Evolutionary conservation across 2,888 invertebrate species (phyloP).

Genomic region (Oegoconia quadripuncta): DNA sequence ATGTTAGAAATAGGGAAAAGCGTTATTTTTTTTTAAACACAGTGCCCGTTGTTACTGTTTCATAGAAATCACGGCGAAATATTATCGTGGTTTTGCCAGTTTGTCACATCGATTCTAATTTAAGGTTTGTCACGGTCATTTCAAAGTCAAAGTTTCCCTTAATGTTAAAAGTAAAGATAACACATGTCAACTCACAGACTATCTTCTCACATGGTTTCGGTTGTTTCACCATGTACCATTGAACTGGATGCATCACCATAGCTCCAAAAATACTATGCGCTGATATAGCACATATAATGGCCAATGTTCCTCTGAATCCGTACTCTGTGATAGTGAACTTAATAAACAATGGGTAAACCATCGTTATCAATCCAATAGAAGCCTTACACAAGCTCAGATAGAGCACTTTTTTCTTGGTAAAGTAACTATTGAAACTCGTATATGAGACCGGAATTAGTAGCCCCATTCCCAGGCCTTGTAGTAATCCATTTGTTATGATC

Average conservation of each 20-base stretch:
- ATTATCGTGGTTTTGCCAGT: too few species aligned
- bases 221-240: slow-evolving; percentile 82
- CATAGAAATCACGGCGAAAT: too few species aligned
- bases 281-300: slow-evolving; percentile 83
- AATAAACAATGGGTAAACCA: slow-evolving; percentile 83
- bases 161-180: not conserved
- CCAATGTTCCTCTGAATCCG: slow-evolving; percentile 86
- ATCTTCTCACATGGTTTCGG: slow-evolving; percentile 60
- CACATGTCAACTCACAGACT: slow-evolving; percentile 56
- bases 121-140: too few species aligned
- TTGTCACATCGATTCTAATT: too few species aligned
- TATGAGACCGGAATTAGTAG: slow-evolving; percentile 85
- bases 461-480: slow-evolving; percentile 84
- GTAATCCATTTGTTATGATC: slow-evolving; percentile 81
- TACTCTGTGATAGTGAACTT: slow-evolving; percentile 81
- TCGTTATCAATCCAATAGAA: slow-evolving; percentile 82
- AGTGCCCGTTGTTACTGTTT: too few species aligned
- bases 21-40: too few species aligned
- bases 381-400: slow-evolving; percentile 86
- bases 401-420: slow-evolving; percentile 83
- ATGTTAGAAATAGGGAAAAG: too few species aligned
- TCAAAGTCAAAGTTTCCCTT: too few species aligned
- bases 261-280: slow-evolving; percentile 84
- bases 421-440: slow-evolving; percentile 86
- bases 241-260: slow-evolving; percentile 84